phyloP scores from a whole-genome alignment of 2,888 invertebrate species.

The Noctua janthina region DNA sequence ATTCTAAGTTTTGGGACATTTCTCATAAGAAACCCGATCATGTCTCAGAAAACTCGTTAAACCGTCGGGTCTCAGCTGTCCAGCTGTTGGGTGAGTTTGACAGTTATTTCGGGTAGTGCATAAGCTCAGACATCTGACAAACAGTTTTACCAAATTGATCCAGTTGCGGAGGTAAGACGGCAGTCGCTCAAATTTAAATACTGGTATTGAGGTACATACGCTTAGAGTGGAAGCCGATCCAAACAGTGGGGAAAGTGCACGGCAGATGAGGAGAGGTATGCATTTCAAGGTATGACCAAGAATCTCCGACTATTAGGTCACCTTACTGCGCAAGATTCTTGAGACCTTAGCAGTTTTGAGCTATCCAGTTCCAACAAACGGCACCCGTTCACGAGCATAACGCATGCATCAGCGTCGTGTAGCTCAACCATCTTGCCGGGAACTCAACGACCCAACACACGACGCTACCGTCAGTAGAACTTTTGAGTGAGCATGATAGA shows the following conservation, averaged over 20 bases:
- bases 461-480: conserved; percentile 29
- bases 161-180: background rate
- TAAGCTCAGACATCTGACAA: background rate
- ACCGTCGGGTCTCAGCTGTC: background rate
- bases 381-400: conserved; percentile 46
- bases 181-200: background rate
- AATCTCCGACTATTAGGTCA: background rate
- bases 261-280: background rate
- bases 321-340: background rate
- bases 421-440: conserved; percentile 45
- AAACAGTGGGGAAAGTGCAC: background rate
- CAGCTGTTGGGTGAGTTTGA: background rate
- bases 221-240: background rate
- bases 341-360: background rate
- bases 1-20: background rate
- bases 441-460: conserved; percentile 35
- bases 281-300: background rate
- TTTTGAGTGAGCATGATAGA: conserved; percentile 36
- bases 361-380: conserved; percentile 23
- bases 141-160: background rate
- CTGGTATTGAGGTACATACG: background rate
- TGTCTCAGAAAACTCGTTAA: background rate
- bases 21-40: background rate
- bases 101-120: background rate
- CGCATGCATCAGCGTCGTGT: conserved; percentile 34